Evolutionary conservation across 2,888 invertebrate genomes (phyloP), one percentile per base, ranked within the genome.

Genomic region (Desoria tigrina): DNA sequence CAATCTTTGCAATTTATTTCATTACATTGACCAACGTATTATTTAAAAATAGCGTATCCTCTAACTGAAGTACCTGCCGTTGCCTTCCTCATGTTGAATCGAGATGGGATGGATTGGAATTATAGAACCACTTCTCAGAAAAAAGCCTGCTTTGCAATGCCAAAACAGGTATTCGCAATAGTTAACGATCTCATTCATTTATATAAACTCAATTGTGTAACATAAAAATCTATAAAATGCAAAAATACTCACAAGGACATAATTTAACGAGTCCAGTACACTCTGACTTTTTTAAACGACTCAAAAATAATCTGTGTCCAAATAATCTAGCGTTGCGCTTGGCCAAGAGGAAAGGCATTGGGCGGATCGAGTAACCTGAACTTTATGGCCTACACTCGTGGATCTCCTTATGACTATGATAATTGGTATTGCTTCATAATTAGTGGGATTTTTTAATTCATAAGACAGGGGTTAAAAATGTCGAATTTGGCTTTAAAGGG

Each of bases 321-420:
- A 39, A 39, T 39, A 39, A 39, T 18, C 2, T 18, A 68, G 71
- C 58, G 58, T 57, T 63, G 66, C n/a, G 49, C 58, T 42, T 71
- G 71, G 79, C 88, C 88, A 82, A 84, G 85, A 81, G 90, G 90
- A 3, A 89, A 86, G 80, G 84, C 89, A 63, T 79, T 90, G 32
- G 92, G 92, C 26, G 92, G 92, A 1, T 86, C 88, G 0, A 86
- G 88, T 70, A 86, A 88, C 77, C 78, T 91, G 1, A 91, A 91
- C 80, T 87, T 88, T 77, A 87, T 90, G 87, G 81, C 89, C 54
- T 86, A 90, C 77, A 79, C 86, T 14, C 79, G 87, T 77, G 90
- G 90, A 21, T 87, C 88, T 79, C 80, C 83, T n/a, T 79, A 84
- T 21, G 90, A 90, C 78, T 91, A 86, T 77, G 65, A 65, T 27